Conservation (phyloP, 2,888 invertebrate species). For the Caenorhabditis sinica region DNA sequence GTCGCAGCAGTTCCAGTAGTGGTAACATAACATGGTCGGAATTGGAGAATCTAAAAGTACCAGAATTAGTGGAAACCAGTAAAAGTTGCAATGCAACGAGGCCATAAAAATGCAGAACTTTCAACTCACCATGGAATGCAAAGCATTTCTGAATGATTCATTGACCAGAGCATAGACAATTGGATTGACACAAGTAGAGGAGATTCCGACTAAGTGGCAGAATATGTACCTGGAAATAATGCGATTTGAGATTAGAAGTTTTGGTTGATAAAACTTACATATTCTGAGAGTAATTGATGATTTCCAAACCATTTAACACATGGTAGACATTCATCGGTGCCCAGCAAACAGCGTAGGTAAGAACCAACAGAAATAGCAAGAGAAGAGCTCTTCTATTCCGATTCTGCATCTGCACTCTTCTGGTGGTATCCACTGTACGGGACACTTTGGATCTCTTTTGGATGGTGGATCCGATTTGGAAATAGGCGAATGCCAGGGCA, state of each 20-base stretch:
- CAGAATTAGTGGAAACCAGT: not conserved
- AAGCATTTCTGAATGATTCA: slow-evolving; percentile 89
- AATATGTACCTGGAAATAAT: slow-evolving; percentile 84
- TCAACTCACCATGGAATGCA: slow-evolving; percentile 65
- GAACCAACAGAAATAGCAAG: slow-evolving; percentile 91
- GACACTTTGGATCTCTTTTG: slow-evolving; percentile 74
- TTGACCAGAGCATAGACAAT: slow-evolving; percentile 95
- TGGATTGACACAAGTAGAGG: slow-evolving; percentile 94
- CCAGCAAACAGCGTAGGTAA: slow-evolving; percentile 94
- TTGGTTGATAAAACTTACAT: slow-evolving; percentile 72
- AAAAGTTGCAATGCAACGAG: too few relatives aligned
- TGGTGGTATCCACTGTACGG: slow-evolving; percentile 68
- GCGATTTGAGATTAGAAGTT: too few relatives aligned
- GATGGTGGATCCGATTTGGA: slow-evolving; percentile 82
- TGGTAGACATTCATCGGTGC: slow-evolving; percentile 93
- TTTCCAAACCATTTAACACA: slow-evolving; percentile 80
- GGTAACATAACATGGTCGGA: slow-evolving; percentile 66
- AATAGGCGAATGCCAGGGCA: slow-evolving; percentile 80
- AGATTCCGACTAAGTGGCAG: slow-evolving; percentile 90
- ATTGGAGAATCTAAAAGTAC: slow-evolving; percentile 59
- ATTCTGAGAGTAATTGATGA: slow-evolving; percentile 81
- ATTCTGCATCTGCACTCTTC: slow-evolving; percentile 73
- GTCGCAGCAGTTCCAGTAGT: slow-evolving; percentile 57
- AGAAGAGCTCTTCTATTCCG: slow-evolving; percentile 88
- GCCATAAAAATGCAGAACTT: too few relatives aligned